phyloP scores from a whole-genome alignment of 2,113 vertebrate species.

The Pipa parva region DNA sequence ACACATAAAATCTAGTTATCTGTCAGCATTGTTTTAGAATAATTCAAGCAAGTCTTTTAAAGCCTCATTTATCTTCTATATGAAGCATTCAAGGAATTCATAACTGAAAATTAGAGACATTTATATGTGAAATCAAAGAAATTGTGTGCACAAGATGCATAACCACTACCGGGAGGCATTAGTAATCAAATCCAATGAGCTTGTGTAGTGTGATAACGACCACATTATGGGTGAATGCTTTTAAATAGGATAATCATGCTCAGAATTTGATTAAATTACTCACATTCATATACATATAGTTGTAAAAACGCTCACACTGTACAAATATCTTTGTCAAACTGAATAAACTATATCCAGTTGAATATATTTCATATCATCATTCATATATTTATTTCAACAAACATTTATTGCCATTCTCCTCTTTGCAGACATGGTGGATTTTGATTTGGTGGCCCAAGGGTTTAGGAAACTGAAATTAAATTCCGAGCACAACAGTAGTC shows the following conservation, averaged over 20 bases:
- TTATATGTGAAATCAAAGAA: slow-evolving; percentile 20
- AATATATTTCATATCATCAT: too few relatives aligned
- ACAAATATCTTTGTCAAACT: too few relatives aligned
- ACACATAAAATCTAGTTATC: too few relatives aligned
- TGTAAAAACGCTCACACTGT: too few relatives aligned
- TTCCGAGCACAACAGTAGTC: too few relatives aligned
- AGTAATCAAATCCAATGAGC: slow-evolving; percentile 20
- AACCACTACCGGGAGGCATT: slow-evolving; percentile 26
- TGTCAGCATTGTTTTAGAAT: too few relatives aligned
- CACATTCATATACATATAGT: neutral
- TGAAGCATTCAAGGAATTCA: slow-evolving; percentile 26
- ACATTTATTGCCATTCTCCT: too few relatives aligned
- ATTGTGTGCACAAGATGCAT: slow-evolving; percentile 8
- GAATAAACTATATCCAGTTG: neutral
- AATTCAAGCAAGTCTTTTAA: slow-evolving; percentile 17
- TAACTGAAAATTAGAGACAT: slow-evolving; percentile 14
- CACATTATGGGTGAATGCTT: slow-evolving; percentile 19
- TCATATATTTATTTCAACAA: too few relatives aligned
- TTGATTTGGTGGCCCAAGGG: too few relatives aligned
- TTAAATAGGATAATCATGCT: slow-evolving; percentile 11
- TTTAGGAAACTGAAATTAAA: too few relatives aligned
- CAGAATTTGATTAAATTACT: slow-evolving; percentile 2
- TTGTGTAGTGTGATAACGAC: slow-evolving; percentile 18
- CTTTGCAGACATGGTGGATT: too few relatives aligned
- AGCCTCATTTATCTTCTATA: slow-evolving; percentile 10